Conservation (phyloP, 2,797 vertebrate genomes). For the Balearica regulorum region DNA sequence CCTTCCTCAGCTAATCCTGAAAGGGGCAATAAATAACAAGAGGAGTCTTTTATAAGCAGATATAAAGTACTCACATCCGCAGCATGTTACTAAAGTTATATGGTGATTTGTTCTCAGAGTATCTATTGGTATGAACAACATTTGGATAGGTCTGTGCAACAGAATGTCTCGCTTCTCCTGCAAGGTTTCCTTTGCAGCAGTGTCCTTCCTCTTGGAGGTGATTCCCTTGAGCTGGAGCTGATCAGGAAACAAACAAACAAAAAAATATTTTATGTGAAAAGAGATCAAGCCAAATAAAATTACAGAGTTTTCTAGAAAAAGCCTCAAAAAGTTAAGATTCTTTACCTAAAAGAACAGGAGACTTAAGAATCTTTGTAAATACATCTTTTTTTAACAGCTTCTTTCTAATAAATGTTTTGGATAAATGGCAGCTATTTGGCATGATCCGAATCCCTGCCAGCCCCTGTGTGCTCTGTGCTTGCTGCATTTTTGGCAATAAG, state of each 20-base stretch:
- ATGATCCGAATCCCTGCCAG: background rate
- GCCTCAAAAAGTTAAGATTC: background rate
- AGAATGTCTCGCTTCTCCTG: background rate
- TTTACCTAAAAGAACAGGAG: background rate
- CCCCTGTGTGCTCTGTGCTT: background rate
- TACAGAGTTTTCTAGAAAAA: background rate
- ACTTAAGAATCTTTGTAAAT: background rate
- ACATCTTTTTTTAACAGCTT: background rate
- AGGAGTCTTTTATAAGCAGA: background rate
- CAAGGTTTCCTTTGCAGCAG: background rate
- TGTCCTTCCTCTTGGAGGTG: background rate
- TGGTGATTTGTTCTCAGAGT: background rate
- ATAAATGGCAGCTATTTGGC: background rate
- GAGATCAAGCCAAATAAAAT: background rate
- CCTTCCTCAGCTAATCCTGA: background rate
- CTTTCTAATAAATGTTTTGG: background rate
- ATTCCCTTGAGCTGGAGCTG: background rate
- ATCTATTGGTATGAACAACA: background rate
- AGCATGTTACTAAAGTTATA: background rate
- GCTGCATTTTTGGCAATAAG: background rate
- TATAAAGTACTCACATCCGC: background rate
- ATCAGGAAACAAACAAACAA: background rate
- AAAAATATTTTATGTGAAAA: background rate
- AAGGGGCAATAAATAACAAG: background rate
- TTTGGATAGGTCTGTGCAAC: background rate